Evolutionary conservation across 2,888 invertebrate species (phyloP).

Genomic region (Camponotus fellah): DNA sequence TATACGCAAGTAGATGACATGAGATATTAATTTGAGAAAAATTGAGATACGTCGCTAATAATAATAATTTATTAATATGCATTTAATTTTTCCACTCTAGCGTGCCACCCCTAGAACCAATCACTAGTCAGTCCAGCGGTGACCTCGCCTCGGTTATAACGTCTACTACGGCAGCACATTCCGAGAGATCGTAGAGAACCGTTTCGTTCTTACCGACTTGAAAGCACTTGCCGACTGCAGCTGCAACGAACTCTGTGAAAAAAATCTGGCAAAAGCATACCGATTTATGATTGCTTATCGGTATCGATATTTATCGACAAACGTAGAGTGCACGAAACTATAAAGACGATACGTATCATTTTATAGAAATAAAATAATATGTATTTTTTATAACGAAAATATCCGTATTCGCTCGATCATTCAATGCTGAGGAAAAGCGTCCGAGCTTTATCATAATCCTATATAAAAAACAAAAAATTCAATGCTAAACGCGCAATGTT

Average conservation of each 20-base stretch:
- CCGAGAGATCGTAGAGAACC: conserved; percentile 76
- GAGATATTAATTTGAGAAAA: neutral
- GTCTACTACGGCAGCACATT: conserved; percentile 84
- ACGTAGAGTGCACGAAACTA: neutral
- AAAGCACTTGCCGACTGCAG: conserved; percentile 36
- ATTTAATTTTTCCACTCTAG: conserved; percentile 83
- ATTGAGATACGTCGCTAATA: neutral
- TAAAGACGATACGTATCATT: neutral
- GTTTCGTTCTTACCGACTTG: conserved; percentile 17
- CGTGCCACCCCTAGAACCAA: conserved; percentile 88
- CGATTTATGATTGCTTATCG: neutral
- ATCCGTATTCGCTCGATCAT: neutral
- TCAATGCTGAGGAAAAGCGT: neutral
- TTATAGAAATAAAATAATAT: conserved; percentile 8
- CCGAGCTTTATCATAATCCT: neutral
- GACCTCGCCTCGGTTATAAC: conserved; percentile 87
- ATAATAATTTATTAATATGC: conserved; percentile 8
- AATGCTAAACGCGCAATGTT: neutral
- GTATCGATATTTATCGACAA: neutral
- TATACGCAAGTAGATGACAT: neutral
- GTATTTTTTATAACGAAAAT: neutral
- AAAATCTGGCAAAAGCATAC: neutral
- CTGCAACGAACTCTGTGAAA: neutral
- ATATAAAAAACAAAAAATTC: neutral
- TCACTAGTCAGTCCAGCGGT: conserved; percentile 85